Evolutionary conservation across 2,888 invertebrate genomes (phyloP).

Genomic region (Ochropacha duplaris): DNA sequence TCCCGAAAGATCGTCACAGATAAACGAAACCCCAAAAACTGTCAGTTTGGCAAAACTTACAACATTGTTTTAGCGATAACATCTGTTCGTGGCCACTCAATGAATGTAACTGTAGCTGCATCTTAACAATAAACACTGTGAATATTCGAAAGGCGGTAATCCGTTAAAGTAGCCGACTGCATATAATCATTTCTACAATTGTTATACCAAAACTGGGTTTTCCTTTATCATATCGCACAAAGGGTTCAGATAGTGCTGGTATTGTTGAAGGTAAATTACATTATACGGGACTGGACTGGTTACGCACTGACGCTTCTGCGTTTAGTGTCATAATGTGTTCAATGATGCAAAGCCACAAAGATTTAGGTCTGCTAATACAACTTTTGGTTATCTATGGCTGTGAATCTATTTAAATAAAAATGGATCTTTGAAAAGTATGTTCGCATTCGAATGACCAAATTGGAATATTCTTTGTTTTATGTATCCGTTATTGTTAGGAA

Average conservation of each 20-base stretch:
- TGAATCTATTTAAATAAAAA: too few species aligned
- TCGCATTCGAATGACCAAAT: too few species aligned
- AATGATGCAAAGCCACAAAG: slow-evolving; percentile 64
- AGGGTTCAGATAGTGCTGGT: slow-evolving; percentile 47
- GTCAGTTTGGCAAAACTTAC: slow-evolving; percentile 64
- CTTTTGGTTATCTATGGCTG: too few species aligned
- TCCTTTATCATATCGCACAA: slow-evolving; percentile 57
- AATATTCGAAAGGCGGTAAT: slow-evolving; percentile 65
- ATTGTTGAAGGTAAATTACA: slow-evolving; percentile 66
- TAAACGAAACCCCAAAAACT: slow-evolving; percentile 37
- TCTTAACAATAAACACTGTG: slow-evolving; percentile 45
- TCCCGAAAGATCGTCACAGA: slow-evolving; percentile 28
- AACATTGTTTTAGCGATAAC: slow-evolving; percentile 77
- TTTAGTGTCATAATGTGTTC: slow-evolving; percentile 49
- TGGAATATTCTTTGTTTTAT: too few species aligned
- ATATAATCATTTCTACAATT: slow-evolving; percentile 59
- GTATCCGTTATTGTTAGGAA: too few species aligned
- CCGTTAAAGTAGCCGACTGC: slow-evolving; percentile 78
- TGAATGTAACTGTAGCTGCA: slow-evolving; percentile 76
- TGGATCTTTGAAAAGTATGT: too few species aligned
- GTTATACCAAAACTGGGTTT: slow-evolving; percentile 54
- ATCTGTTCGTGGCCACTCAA: slow-evolving; percentile 68
- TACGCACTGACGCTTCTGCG: slow-evolving; percentile 66
- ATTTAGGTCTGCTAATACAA: slow-evolving; percentile 20
- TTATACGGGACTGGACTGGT: slow-evolving; percentile 55